Evolutionary conservation across 2,113 vertebrate genomes (phyloP), one percentile per base, ranked within the genome.

Genomic region (Vombatus ursinus): DNA sequence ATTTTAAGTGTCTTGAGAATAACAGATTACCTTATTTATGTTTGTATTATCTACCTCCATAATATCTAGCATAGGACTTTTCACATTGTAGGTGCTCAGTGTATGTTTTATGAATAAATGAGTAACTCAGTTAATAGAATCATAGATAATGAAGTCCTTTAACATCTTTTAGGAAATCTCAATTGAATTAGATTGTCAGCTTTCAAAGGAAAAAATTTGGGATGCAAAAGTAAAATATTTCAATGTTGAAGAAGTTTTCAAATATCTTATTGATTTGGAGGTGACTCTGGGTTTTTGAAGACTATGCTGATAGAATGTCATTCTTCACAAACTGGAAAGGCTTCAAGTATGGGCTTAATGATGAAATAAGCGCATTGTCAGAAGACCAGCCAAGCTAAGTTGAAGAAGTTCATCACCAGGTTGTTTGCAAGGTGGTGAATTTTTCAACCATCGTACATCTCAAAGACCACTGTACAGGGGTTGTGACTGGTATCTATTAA

Each of bases 51-150:
- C n/a, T 77, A 22, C 6, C n/a, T 77, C 37, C 6, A 77, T 44
- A 77, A 44, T 16, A 8, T 1, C 25, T 77, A 44, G 68, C 14
- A 16, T 37, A 68, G 61, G 61, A 68, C 31, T 77, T 77, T 77
- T 77, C 14, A 44, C 14, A 44, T 22, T 77, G 37, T 44, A 77
- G 37, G 16, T 77, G 37, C 37, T 44, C 68, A 77, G 16, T 77
- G 37, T 77, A 22, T 77, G 3, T 89, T 31, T 94, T 23, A 95
- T 95, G 89, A 91, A 95, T 93, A 94, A 89, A 93, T 96, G 37
- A 94, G 84, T 53, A 22, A 57, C n/a, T 22, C 54, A 91, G 50
- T 92, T 51, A 97, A 37, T 93, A 94, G 97, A 92, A 91, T 93
- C 92, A 94, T 52, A 57, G 37, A 93, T 44, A 92, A 94, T 93